Evolutionary conservation across 1,140 invertebrate genomes (phyloP).

Genomic region (Drosophila erecta): DNA sequence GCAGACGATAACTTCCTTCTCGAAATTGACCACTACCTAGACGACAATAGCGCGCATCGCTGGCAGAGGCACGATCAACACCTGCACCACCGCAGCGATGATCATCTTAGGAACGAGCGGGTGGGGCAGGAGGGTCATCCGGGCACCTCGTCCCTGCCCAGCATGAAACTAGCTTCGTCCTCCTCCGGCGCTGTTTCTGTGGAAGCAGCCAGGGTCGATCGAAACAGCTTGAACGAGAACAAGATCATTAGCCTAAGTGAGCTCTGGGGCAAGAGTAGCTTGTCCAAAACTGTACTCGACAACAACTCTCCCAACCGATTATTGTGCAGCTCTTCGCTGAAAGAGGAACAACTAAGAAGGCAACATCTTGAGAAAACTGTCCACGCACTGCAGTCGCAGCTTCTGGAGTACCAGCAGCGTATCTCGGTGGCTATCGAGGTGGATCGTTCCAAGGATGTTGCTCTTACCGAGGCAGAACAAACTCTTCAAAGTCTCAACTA

Average conservation of each 20-base stretch:
- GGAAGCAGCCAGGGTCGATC: slow-evolving; percentile 1
- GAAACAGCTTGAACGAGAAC: slow-evolving; percentile 24
- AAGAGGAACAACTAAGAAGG: slow-evolving; percentile 89
- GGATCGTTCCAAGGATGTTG: slow-evolving; percentile 90
- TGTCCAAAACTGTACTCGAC: slow-evolving; percentile 50
- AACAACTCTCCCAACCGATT: slow-evolving; percentile 11
- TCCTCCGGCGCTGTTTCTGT: slow-evolving; percentile 28
- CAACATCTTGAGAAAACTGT: slow-evolving; percentile 92
- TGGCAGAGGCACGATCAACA: slow-evolving; percentile 40
- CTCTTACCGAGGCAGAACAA: slow-evolving; percentile 88
- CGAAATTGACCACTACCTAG: slow-evolving; percentile 78
- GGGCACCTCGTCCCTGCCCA: slow-evolving; percentile 56
- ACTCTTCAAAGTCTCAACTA: slow-evolving; percentile 74
- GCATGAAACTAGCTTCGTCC: slow-evolving; percentile 47
- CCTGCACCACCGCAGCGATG: slow-evolving; percentile 60
- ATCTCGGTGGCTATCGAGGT: slow-evolving; percentile 91
- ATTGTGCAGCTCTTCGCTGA: slow-evolving; percentile 80
- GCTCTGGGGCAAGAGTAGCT: slow-evolving; percentile 85
- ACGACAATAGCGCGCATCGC: slow-evolving; percentile 27
- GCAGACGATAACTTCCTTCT: slow-evolving; percentile 60
- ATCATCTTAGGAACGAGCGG: slow-evolving; percentile 43
- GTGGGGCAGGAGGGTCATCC: slow-evolving; percentile 26
- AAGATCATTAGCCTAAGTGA: slow-evolving; percentile 86
- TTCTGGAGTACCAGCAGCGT: slow-evolving; percentile 91
- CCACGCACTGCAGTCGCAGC: slow-evolving; percentile 89